Evolutionary conservation across 2,888 invertebrate species (phyloP), one percentile per base, ranked within the genome.

Genomic region (Brenthis ino): DNA sequence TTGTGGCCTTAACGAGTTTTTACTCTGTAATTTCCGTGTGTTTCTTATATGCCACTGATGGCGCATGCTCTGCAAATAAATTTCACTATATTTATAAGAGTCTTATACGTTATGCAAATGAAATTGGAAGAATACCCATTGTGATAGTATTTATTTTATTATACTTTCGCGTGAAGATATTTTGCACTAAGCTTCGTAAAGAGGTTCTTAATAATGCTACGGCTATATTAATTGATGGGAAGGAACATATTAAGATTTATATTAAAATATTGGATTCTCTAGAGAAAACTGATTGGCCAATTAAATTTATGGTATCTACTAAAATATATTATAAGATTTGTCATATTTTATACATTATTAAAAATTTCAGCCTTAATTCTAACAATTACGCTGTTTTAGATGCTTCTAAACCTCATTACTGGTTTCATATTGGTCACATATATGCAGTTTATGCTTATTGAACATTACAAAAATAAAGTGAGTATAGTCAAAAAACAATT

Each of bases 141-240:
- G 0, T 60, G 6, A 54, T 69, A 60, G 37, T 66, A 14, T 64
- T 71, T 28, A 16, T 67, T 20, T 6, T 71, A 13, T 43, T 71
- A 24, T 69, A 69, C 47, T 71, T 28, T 66, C 68, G 71, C 6
- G 43, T 71, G 5, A 57, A 67, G 60, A 57, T 67, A 51, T 69
- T 69, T 51, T 69, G 69, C 20, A 33, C 13, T 11, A 69, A 51
- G 3, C 16, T 71, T 14, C 64, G 68, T n/a, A 33, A 69, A 33
- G 69, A 71, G 2, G 56, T 69, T 3, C n/a, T 66, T 11, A 53
- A 57, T 33, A 64, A 58, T 47, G 13, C 60, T 12, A 20, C 54
- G 16, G 43, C 56, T 24, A 14, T 24, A 14, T 16, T 69, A 20
- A 20, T 20, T 16, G 20, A 67, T 33, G 66, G 66, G 66, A 71